These are phyloP conservation scores for Oncorhynchus masou DNA, from an alignment of 2,113 vertebrate genomes.

Conservation along the genomic window DNA sequence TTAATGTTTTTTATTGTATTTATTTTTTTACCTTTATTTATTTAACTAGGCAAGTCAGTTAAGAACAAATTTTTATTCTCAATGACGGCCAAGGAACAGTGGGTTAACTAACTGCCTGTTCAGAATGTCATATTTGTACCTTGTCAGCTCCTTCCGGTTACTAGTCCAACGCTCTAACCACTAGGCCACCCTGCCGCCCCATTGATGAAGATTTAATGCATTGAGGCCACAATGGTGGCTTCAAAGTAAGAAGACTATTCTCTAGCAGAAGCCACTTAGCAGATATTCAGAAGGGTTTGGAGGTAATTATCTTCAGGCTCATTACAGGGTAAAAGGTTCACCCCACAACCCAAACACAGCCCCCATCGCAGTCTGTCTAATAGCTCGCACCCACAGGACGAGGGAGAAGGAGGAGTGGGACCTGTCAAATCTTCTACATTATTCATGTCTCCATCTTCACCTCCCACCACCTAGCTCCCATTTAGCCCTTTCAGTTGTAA, in stretches of 20 bases:
- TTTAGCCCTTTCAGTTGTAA: conserved; percentile 23
- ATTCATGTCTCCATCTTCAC: conserved; percentile 47
- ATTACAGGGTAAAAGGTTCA: background rate
- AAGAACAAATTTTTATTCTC: too few species aligned
- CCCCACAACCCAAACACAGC: conserved; percentile 7
- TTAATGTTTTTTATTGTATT: too few species aligned
- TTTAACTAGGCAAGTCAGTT: too few species aligned
- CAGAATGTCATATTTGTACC: too few species aligned
- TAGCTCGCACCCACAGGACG: background rate
- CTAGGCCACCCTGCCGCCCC: too few species aligned
- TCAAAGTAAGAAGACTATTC: background rate
- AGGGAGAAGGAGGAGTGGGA: conserved; percentile 3
- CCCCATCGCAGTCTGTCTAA: conserved; percentile 5
- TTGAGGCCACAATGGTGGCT: too few species aligned
- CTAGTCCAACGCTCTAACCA: too few species aligned
- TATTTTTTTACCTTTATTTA: too few species aligned
- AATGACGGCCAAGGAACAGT: too few species aligned
- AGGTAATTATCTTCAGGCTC: conserved; percentile 12
- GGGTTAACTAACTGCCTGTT: too few species aligned
- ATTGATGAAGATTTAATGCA: too few species aligned
- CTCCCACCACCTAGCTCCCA: conserved; percentile 6
- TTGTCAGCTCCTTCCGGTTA: too few species aligned
- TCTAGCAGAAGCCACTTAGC: conserved; percentile 27
- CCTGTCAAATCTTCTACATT: conserved; percentile 36
- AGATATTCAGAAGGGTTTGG: conserved; percentile 31